Base-by-base conservation (phyloP, 2,888 invertebrate genomes). In the Pandemis heparana region DNA sequence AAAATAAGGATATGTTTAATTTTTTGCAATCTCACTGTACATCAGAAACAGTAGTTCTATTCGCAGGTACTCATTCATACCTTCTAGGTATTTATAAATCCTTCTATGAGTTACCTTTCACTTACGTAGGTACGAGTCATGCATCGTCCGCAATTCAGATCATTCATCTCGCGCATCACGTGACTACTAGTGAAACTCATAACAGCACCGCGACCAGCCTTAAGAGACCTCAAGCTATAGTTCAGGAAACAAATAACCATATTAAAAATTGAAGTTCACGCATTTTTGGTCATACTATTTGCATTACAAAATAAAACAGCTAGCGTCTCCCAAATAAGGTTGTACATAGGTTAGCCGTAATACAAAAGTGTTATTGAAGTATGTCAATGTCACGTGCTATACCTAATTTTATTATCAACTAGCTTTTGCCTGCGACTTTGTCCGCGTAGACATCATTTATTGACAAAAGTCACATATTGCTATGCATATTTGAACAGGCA, bases 141-240 rank as follows among this genome's bases (percentile, higher is more conserved):
- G 41, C 62, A 18, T 62, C 62, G 62, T 43, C 41, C 62, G 62
- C 62, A 61, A 16, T 53, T 16, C 16, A 61, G 43, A 62, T 62
- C 43, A 62, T 43, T 62, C 62, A 43, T 62, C 41, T 62, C 41
- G 62, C 12, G 18, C 16, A 16, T 62, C 62, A 62, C 62, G 61
- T 61, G 61, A 41, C 61, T 61, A 16, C 41, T 61, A 41, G 62
- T 62, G 62, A 43, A 62, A 62, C 62, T 62, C 18, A 41, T 41
- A 62, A 43, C 62, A 62, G 43, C 43, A 12, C 18, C 18, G 6
- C 41, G 18, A 16, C 62, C 62, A 62, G 41, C 18, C 12, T 41
- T n/a, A 39, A 16, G 7, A 43, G 62, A 62, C 62, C 43, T 62
- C 62, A 39, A 39, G 0, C 12, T 32, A 41, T 43, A 16, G 43